Evolutionary conservation across 2,888 invertebrate species (phyloP).

Genomic region (Catocala fraxini): DNA sequence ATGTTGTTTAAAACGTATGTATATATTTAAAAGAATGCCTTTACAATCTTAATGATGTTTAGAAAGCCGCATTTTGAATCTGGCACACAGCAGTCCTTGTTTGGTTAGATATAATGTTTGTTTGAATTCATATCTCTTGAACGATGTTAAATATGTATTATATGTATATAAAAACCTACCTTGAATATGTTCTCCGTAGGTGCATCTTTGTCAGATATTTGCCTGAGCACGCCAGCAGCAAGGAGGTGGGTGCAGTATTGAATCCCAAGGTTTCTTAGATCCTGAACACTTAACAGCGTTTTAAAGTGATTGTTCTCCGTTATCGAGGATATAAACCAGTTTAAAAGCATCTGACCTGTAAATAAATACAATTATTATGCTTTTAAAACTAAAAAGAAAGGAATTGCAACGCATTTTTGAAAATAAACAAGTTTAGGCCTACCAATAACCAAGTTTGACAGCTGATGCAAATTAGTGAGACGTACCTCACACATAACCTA

Average conservation of each 20-base stretch:
- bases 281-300: slow-evolving; percentile 89
- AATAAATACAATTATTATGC: slow-evolving; percentile 50
- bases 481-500: too few relatives aligned
- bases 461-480: slow-evolving; percentile 29
- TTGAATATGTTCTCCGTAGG: slow-evolving; percentile 90
- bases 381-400: slow-evolving; percentile 9
- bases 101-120: not conserved
- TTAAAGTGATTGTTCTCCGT: slow-evolving; percentile 90
- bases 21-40: too few relatives aligned
- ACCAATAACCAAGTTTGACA: slow-evolving; percentile 33
- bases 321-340: slow-evolving; percentile 95
- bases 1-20: too few relatives aligned
- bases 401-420: slow-evolving; percentile 17
- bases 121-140: slow-evolving; percentile 19
- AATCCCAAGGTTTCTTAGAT: slow-evolving; percentile 92
- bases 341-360: slow-evolving; percentile 96
- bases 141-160: too few relatives aligned
- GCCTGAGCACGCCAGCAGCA: slow-evolving; percentile 94
- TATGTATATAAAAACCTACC: slow-evolving; percentile 75
- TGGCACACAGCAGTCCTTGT: not conserved
- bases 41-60: too few relatives aligned
- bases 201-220: slow-evolving; percentile 92
- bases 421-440: slow-evolving; percentile 35
- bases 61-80: not conserved
- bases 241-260: slow-evolving; percentile 96